A percentile compares a stretch with the other conserved stretches of the same genome.
Evolutionary conservation across 2,888 invertebrate species (phyloP).

Genomic region (Drosophila putrida): DNA sequence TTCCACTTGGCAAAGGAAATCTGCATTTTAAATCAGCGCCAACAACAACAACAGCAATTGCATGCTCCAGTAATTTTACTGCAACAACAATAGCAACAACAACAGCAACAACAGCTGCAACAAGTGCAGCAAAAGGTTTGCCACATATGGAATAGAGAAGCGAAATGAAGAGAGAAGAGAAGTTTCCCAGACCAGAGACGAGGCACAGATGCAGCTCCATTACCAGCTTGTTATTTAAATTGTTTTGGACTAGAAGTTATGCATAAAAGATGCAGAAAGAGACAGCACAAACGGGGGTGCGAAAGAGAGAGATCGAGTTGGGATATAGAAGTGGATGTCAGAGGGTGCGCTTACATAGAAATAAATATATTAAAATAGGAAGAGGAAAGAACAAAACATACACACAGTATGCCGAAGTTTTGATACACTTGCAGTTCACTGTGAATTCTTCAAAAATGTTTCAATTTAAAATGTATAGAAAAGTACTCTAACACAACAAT

Average conservation of each 20-base stretch:
- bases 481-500: no score
- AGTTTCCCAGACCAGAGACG: conserved; percentile 67
- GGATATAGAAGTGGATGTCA: not conserved
- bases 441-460: no score
- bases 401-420: no score
- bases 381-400: no score
- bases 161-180: conserved; percentile 5
- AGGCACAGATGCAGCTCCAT: conserved; percentile 62
- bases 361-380: no score
- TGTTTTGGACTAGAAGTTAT: conserved; percentile 65
- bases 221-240: conserved; percentile 73
- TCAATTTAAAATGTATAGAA: no score
- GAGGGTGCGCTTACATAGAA: conserved; percentile 16
- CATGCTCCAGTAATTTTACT: conserved; percentile 70
- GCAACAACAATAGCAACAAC: conserved; percentile 25
- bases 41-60: conserved; percentile 43
- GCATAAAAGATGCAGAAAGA: conserved; percentile 19
- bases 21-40: conserved; percentile 72
- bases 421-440: no score
- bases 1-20: conserved; percentile 61
- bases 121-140: conserved; percentile 56
- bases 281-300: not conserved
- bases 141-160: conserved; percentile 50
- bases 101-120: conserved; percentile 47
- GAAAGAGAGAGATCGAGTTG: not conserved